Evolutionary conservation across 2,888 invertebrate genomes (phyloP).

Genomic region (Pachydiplax longipennis): DNA sequence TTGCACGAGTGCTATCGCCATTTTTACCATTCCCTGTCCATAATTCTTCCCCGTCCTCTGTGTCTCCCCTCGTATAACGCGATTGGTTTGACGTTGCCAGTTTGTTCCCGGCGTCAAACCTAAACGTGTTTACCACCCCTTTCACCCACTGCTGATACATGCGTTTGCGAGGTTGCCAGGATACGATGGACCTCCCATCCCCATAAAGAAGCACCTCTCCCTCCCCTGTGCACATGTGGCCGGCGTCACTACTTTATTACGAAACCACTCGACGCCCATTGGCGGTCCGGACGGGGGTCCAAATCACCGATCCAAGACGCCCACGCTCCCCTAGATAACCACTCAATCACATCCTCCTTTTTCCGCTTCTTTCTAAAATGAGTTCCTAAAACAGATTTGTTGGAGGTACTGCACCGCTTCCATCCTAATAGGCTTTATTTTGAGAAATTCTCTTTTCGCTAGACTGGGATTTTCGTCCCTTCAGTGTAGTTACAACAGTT

Average conservation of each 20-base stretch:
- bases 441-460: neutral
- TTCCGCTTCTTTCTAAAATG: neutral
- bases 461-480: neutral
- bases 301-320: neutral
- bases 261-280: neutral
- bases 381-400: neutral
- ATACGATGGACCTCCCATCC: neutral
- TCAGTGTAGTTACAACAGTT: neutral
- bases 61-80: neutral
- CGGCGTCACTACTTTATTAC: neutral
- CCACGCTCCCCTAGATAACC: neutral
- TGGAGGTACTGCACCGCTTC: neutral
- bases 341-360: neutral
- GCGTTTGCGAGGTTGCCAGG: neutral
- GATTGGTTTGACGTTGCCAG: conserved; percentile 12
- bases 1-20: no score
- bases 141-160: neutral
- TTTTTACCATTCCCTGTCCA: neutral
- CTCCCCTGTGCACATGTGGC: neutral
- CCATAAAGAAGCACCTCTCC: neutral
- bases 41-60: neutral
- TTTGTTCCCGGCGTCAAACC: neutral
- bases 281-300: neutral
- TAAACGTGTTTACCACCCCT: neutral
- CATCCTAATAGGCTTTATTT: neutral